Evolutionary conservation across 1,140 invertebrate genomes (phyloP), one percentile per base, ranked within the genome.

Genomic region (Parasteatoda tepidariorum): DNA sequence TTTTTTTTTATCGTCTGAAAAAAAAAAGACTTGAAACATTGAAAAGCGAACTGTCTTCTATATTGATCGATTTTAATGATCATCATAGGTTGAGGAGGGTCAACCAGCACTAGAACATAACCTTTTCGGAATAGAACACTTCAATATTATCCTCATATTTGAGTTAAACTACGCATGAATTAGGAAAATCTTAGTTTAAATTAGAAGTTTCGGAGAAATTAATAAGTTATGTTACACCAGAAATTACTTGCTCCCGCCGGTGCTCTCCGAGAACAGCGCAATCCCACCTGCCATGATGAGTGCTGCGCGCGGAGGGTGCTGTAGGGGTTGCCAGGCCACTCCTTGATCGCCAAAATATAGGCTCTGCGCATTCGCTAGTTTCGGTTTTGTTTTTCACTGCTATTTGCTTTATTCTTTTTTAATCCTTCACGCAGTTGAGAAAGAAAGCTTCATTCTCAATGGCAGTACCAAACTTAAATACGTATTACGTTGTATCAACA

Each of bases 41-140:
- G 66, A 82, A 70, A 70, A 62, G 78, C 78, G 71, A 82, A 79
- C 64, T 70, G 33, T 82, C 61, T 62, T 57, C n/a, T 70, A 59
- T 82, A 82, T 82, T 82, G 78, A 82, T 82, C 78, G 78, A 82
- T 82, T 82, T 79, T 82, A 82, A 82, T 81, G 78, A 81, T 82
- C 78, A 82, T 82, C 78, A 48, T 48, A 54, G 41, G 48, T n/a
- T 22, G 55, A 22, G 24, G 55, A 75, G 71, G 33, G 22, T 38
- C 30, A 9, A 28, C 34, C n/a, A 78, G 59, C 13, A 22, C 28
- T 61, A 67, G 67, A 59, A 48, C 18, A 48, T 48, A 82, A 82
- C 78, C 67, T 82, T 82, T 55, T 4, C 9, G 18, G 38, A 9
- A 48, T 48, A 18, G 38, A 48, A 18, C 9, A 48, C 38, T 48